Percentiles rank a stretch among this genome's conserved stretches.
These are phyloP conservation scores for Chaetorhynchus papuensis DNA, from an alignment of 2,113 vertebrate species.

Conservation along the genomic window DNA sequence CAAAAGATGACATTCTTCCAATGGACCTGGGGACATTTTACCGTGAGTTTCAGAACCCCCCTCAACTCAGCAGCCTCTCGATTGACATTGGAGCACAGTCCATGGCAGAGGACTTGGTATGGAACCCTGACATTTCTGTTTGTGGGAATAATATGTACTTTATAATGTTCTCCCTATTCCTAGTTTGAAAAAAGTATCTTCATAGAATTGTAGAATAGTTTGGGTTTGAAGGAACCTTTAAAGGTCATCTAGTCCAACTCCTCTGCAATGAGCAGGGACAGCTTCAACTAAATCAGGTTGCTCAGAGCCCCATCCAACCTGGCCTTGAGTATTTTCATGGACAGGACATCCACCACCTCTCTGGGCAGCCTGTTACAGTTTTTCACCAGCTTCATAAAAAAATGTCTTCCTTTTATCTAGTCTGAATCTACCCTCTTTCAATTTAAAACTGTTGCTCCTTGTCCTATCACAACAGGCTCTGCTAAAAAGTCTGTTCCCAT, in stretches of 20 bases:
- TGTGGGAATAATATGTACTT: neutral
- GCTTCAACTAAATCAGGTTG: neutral
- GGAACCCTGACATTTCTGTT: conserved; percentile 12
- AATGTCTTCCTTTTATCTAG: neutral
- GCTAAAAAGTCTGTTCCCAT: neutral
- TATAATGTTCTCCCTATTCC: neutral
- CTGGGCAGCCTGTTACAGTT: neutral
- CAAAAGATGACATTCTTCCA: conserved; percentile 95
- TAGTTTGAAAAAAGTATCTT: neutral
- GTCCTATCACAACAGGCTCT: neutral
- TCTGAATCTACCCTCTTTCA: neutral
- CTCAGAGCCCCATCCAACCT: neutral
- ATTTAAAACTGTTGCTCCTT: neutral
- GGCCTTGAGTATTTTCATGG: neutral
- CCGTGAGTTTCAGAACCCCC: conserved; percentile 97
- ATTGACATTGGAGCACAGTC: conserved; percentile 94
- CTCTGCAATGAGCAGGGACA: neutral
- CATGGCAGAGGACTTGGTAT: conserved; percentile 98
- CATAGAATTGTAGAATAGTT: neutral
- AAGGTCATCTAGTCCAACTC: neutral
- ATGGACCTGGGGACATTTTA: conserved; percentile 99
- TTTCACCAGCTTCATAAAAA: neutral
- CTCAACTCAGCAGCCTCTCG: conserved; percentile 93
- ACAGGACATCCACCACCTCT: neutral
- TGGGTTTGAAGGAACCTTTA: neutral